These are phyloP conservation scores for Spea multiplicata DNA, from an alignment of 2,113 vertebrate genomes.

Conservation along the genomic window DNA sequence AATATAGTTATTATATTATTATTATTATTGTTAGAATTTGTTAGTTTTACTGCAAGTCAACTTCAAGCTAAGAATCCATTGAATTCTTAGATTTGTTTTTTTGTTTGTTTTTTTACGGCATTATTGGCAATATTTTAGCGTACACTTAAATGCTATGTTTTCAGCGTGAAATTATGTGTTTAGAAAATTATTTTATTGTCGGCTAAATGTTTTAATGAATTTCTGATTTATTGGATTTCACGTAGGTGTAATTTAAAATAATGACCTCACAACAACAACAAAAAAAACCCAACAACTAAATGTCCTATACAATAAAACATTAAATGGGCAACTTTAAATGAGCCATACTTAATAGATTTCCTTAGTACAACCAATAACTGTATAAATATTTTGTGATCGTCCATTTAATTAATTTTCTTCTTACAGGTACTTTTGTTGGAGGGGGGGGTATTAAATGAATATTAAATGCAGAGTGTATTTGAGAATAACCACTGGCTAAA, in stretches of 20 bases:
- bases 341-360: conserved; percentile 35
- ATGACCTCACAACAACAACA: conserved; percentile 15
- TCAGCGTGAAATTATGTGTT: conserved; percentile 35
- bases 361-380: conserved; percentile 23
- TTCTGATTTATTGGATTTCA: conserved; percentile 30
- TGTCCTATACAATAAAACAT: conserved; percentile 22
- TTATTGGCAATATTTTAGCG: conserved; percentile 41
- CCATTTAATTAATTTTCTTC: conserved; percentile 11
- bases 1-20: conserved; percentile 28
- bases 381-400: conserved; percentile 17
- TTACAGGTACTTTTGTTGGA: conserved; percentile 9
- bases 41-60: conserved; percentile 30
- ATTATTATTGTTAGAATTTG: conserved; percentile 11
- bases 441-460: neutral
- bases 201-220: conserved; percentile 7
- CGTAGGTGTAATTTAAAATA: conserved; percentile 40
- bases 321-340: conserved; percentile 38
- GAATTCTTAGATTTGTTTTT: neutral
- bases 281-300: no score
- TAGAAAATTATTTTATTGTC: conserved; percentile 37
- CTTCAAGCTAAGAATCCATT: conserved; percentile 34
- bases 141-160: conserved; percentile 42
- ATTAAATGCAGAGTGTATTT: conserved; percentile 14
- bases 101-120: conserved; percentile 28
- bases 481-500: conserved; percentile 17